Base-by-base conservation (phyloP, 2,113 vertebrate species). In the Ia io region DNA sequence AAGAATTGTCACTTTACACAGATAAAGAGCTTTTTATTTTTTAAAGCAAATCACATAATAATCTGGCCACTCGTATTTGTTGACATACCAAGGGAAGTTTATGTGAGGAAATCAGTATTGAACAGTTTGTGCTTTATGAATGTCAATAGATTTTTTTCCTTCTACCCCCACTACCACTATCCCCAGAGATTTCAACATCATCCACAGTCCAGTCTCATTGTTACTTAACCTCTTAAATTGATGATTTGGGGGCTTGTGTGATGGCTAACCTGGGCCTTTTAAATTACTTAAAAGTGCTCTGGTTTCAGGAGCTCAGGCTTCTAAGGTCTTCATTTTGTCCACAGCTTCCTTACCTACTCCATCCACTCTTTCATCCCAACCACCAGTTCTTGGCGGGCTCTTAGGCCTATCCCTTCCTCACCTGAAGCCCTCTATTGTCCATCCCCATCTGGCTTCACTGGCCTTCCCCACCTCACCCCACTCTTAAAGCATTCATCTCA, bases 1-100 rank as follows among this genome's bases (percentile, higher is more conserved):
- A 95, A 87, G 73, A 67, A 92, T 84, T 92, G 32, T 67, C 78
- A 53, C 71, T 92, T 95, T 71, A 44, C 42, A 79, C 22, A 87
- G 71, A 95, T 76, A 93, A 88, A 94, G 53, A 86, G n/a, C 53
- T 40, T 95, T 94, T 86, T 88, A 17, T 90, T 92, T 90, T 96
- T 89, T 61, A 49, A 61, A 83, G 79, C 32, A 74, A 91, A 92
- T 82, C 61, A 22, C 12, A n/a, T 91, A n/a, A n/a, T n/a, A n/a
- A n/a, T n/a, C n/a, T n/a, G n/a, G n/a, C n/a, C n/a, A n/a, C 79
- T 95, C 65, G 91, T 85, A 53, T 93, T 95, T 51, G 11, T 42
- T 65, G n/a, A 93, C 32, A 59, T 9, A 71, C 40, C 87, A 87
- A 49, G 37, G 65, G 78, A 94, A 86, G 80, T 93, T 73, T 67